phyloP scores from a whole-genome alignment of 2,113 vertebrate genomes.

The Coregonus clupeaformis region DNA sequence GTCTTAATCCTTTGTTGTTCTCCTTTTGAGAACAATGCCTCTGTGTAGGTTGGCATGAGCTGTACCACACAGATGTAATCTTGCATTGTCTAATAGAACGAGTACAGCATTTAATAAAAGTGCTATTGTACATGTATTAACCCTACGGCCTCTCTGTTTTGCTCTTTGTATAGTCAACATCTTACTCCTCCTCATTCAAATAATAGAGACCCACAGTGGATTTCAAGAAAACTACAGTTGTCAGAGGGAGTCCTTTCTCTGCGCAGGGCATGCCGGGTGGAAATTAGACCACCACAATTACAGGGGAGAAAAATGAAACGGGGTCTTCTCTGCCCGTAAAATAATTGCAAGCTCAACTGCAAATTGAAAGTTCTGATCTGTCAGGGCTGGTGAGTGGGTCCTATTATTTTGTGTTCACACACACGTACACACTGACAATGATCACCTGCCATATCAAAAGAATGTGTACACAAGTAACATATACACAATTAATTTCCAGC shows the following conservation, averaged over 20 bases:
- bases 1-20: neutral
- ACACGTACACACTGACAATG: too few species aligned
- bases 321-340: neutral
- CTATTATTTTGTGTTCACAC: too few species aligned
- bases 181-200: neutral
- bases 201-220: neutral
- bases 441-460: too few species aligned
- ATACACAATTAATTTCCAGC: too few species aligned
- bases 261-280: neutral
- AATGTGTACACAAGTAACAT: too few species aligned
- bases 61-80: neutral
- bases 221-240: neutral
- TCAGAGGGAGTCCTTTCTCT: neutral
- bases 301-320: neutral
- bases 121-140: neutral
- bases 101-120: neutral
- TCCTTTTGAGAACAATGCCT: neutral
- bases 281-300: neutral
- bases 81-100: neutral
- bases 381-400: conserved; percentile 7
- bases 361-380: conserved; percentile 44
- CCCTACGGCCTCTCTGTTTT: neutral
- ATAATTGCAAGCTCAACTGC: conserved; percentile 48
- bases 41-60: neutral
- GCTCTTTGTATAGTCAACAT: neutral